Base-by-base conservation (phyloP, 2,888 invertebrate genomes). In the Acanthosepion lycidas region DNA sequence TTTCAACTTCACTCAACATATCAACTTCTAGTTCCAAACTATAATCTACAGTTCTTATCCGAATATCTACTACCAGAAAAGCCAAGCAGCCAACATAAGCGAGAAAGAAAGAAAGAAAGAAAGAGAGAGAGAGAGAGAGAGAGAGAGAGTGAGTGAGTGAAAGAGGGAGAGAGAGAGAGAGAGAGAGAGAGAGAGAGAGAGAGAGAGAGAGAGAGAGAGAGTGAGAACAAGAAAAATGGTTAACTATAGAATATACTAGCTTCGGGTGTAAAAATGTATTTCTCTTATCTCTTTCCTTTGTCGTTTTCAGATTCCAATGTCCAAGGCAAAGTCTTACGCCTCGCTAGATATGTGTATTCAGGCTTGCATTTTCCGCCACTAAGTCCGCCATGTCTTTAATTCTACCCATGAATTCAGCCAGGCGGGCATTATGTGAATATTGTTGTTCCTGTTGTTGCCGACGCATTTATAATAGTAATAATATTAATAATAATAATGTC, bases 361-460 rank as follows among this genome's bases (percentile, higher is more conserved):
- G n/a, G 78, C 78, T 78, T 78, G 78, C 78, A n/a, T 33, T 33
- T 2, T 78, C n/a, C 78, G 78, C 78, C 78, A 78, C 28, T 28
- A 78, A 78, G 78, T 78, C n/a, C 33, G n/a, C 78, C 33, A 78
- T 78, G 78, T 78, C 78, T 78, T 78, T 78, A 78, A 78, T 78
- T 78, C 78, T 78, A 78, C 78, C 78, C 78, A 78, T 78, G 78
- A 78, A 78, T 78, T 78, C n/a, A 78, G n/a, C 33, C 78, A 78
- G n/a, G 78, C 78, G 78, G n/a, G n/a, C 78, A n/a, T 78, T 78
- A 78, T 78, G 78, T 4, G 78, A 78, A 78, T 78, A 78, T 78
- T n/a, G n/a, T 78, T 78, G 78, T 78, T 33, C 78, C 33, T 78
- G 78, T n/a, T 15, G 12, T 78, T 78, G n/a, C 78, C 33, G 33